Percentiles rank a stretch among this genome's conserved stretches.
Conservation (phyloP, 2,888 invertebrate genomes). For the Zootermopsis nevadensis region DNA sequence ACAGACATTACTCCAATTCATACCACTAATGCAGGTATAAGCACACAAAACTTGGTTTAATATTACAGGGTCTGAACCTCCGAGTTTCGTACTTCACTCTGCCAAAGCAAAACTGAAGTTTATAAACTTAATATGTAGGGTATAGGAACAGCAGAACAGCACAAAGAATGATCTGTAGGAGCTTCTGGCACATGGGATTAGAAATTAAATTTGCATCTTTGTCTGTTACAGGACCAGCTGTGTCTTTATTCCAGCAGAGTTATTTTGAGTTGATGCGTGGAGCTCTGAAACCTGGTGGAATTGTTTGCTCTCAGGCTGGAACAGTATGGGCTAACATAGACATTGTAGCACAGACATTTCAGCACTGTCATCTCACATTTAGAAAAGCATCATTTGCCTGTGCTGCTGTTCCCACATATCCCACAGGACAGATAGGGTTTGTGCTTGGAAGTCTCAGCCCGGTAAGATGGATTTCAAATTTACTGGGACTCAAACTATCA, state of each 20-base stretch:
- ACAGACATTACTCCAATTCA: no score
- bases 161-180: no score
- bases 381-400: conserved; percentile 82
- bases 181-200: neutral
- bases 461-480: neutral
- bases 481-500: no score
- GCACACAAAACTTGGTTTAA: no score
- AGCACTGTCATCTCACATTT: conserved; percentile 82
- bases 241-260: conserved; percentile 78
- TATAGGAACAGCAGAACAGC: no score
- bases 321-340: conserved; percentile 76
- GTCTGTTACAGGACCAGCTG: conserved; percentile 71
- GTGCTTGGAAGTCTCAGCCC: conserved; percentile 77
- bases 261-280: conserved; percentile 87
- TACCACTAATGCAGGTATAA: no score
- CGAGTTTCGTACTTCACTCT: no score
- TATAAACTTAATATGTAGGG: no score
- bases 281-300: conserved; percentile 86
- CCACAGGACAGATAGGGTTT: conserved; percentile 97
- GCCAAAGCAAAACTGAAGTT: no score
- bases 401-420: conserved; percentile 93
- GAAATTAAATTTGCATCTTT: neutral
- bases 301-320: conserved; percentile 96
- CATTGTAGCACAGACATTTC: conserved; percentile 79
- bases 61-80: no score